Base-by-base conservation (phyloP, 1,140 invertebrate genomes). In the Temnothorax longispinosus region DNA sequence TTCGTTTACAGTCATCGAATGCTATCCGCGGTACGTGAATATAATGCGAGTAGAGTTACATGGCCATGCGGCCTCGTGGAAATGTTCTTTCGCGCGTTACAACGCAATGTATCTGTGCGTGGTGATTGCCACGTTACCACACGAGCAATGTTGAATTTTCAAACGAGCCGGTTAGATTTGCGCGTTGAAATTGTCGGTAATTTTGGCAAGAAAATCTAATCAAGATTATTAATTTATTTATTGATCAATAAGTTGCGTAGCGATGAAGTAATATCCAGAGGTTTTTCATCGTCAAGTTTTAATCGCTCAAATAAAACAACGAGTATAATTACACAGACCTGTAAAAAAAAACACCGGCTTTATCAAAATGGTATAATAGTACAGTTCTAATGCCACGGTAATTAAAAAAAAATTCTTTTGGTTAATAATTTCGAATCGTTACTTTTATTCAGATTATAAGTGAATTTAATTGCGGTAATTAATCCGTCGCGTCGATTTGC, bases 21-120 rank as follows among this genome's bases (percentile, higher is more conserved):
- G 41, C 41, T 58, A 60, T n/a, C 62, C 81, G 54, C 58, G 74
- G 60, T 64, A 75, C 76, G 82, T 75, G 54, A 69, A 85, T 88
- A 90, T 90, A 90, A 90, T 90, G 77, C 76, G 81, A 86, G 82
- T 90, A 86, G 86, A 90, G 85, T 90, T 88, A 90, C 89, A 90
- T 75, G 86, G 89, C 75, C 75, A 74, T 75, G 62, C 69, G 89
- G 84, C 88, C 88, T 90, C 87, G 85, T 60, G 77, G 35, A 67
- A 86, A 86, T 86, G 85, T 84, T 74, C 69, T 75, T 75, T 44
- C 54, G 8, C 54, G 54, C 54, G 77, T 90, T 90, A 87, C 88
- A 84, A 38, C 41, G 58, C 85, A 76, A 84, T 60, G 52, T 54
- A 15, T 54, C 52, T 54, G 52, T 15, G 71, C 69, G 81, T 58